A percentile compares a stretch with the other conserved stretches of the same genome.
phyloP scores from a whole-genome alignment of 2,113 vertebrate species.

The Nibea coibor region DNA sequence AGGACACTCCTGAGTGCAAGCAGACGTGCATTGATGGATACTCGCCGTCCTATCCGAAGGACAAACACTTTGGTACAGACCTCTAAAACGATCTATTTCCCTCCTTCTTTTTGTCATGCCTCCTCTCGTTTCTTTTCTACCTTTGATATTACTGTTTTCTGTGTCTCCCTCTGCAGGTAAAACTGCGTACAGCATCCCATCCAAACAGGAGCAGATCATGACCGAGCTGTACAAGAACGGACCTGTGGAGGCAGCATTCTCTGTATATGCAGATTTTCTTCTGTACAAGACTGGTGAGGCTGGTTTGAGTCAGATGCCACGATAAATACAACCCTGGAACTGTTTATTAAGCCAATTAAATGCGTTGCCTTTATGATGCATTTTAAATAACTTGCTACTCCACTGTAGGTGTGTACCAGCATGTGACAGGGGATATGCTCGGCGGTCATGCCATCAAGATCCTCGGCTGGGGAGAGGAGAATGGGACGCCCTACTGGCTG shows the following conservation, averaged over 20 bases:
- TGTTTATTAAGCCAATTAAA: background rate
- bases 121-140: background rate
- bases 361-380: too few species aligned
- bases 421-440: slow-evolving; percentile 86
- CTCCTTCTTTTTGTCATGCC: background rate
- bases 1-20: slow-evolving; percentile 86
- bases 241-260: slow-evolving; percentile 90
- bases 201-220: slow-evolving; percentile 89
- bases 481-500: slow-evolving; percentile 90
- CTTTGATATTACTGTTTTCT: background rate
- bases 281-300: slow-evolving; percentile 89
- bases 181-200: slow-evolving; percentile 83
- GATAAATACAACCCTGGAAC: background rate
- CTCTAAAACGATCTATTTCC: background rate
- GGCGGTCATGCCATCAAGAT: slow-evolving; percentile 93
- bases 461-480: slow-evolving; percentile 92
- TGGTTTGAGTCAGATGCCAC: background rate
- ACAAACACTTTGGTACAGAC: slow-evolving; percentile 90
- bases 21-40: slow-evolving; percentile 87
- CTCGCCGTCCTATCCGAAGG: slow-evolving; percentile 84
- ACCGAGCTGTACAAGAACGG: slow-evolving; percentile 92
- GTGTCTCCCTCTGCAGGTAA: slow-evolving; percentile 73
- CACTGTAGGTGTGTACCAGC: slow-evolving; percentile 92
- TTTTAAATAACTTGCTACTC: background rate
- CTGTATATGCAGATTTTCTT: slow-evolving; percentile 90